Evolutionary conservation across 2,797 vertebrate genomes (phyloP), one percentile per base, ranked within the genome.

Genomic region (Chaetodon trifasciatus): DNA sequence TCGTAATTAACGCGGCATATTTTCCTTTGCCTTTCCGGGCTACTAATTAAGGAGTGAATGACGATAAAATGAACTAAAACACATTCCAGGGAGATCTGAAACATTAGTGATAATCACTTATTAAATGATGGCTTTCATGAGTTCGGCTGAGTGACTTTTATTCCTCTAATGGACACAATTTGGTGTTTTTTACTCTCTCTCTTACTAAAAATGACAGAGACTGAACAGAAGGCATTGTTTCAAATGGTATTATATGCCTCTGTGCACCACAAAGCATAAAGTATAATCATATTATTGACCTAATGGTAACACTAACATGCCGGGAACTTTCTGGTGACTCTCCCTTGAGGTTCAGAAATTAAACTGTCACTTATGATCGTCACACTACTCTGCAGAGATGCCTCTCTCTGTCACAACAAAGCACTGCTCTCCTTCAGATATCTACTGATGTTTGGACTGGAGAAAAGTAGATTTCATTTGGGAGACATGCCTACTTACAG

Each of bases 341-440:
- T 68, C 47, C 78, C 70, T 68, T 0, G 0, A 75, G 84, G 69
- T 58, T 70, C 68, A 72, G 17, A 84, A 74, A 62, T 62, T 76
- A 52, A 77, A 73, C 81, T 72, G 86, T 87, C 86, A 87, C 71
- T 84, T 61, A 35, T 78, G 74, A 88, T 88, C 67, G 79, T 69
- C 78, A 28, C 32, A n/a, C 70, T 47, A 15, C 73, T 81, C 61
- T 1, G 10, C 57, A 46, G 69, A 24, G 35, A 68, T 53, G 75
- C 84, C 62, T 42, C 72, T 56, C 5, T 39, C 69, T 81, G 85
- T 89, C 87, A 88, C 79, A 86, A 83, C 84, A 84, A 60, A 84
- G 76, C 64, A 37, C 32, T 3, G 8, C 49, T 66, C 21, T 37
- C 49, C 66, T 76, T 67, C 5, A 32, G 49, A 76, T 57, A 64